Percentiles rank a stretch among this genome's conserved stretches.
These are phyloP conservation scores for Diplosoma virens DNA, from an alignment of 23 tunicate species.

Conservation along the genomic window DNA sequence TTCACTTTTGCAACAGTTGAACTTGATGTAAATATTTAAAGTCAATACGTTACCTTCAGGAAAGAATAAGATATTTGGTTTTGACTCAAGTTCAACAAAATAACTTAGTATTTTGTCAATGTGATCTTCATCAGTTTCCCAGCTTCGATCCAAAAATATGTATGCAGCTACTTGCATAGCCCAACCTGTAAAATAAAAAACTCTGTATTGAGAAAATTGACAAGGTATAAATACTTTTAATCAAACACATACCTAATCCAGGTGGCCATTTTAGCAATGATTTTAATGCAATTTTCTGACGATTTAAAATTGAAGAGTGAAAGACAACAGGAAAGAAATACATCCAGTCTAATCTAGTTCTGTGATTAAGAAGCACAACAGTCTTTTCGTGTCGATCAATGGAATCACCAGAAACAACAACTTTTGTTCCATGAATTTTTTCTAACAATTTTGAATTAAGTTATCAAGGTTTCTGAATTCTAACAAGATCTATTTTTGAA, in stretches of 20 bases:
- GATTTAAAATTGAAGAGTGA: slow-evolving; percentile 66
- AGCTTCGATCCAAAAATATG: slow-evolving; percentile 88
- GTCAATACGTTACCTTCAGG: slow-evolving; percentile 60
- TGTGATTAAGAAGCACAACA: slow-evolving; percentile 77
- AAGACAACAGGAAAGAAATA: slow-evolving; percentile 72
- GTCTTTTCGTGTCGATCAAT: slow-evolving; percentile 85
- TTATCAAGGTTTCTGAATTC: too few species aligned
- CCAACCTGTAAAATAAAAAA: slow-evolving; percentile 58
- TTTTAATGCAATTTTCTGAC: slow-evolving; percentile 80
- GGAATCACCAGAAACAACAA: slow-evolving; percentile 84
- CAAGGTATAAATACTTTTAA: background rate
- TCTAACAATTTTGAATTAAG: too few species aligned
- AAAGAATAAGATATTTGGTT: slow-evolving; percentile 76
- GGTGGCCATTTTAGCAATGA: slow-evolving; percentile 89
- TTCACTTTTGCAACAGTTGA: too few species aligned
- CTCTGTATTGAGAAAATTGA: too few species aligned
- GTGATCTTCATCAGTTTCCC: slow-evolving; percentile 91
- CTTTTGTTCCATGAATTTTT: slow-evolving; percentile 64
- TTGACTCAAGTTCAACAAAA: slow-evolving; percentile 64
- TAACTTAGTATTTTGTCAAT: slow-evolving; percentile 69
- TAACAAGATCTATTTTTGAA: too few species aligned
- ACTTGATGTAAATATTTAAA: too few species aligned
- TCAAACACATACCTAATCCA: slow-evolving; percentile 61
- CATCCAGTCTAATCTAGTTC: slow-evolving; percentile 95
- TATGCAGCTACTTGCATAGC: slow-evolving; percentile 87